A percentile compares a stretch with the other conserved stretches of the same genome.
Conservation (phyloP, 2,888 invertebrate species). For the Stenotaenia linearis region DNA sequence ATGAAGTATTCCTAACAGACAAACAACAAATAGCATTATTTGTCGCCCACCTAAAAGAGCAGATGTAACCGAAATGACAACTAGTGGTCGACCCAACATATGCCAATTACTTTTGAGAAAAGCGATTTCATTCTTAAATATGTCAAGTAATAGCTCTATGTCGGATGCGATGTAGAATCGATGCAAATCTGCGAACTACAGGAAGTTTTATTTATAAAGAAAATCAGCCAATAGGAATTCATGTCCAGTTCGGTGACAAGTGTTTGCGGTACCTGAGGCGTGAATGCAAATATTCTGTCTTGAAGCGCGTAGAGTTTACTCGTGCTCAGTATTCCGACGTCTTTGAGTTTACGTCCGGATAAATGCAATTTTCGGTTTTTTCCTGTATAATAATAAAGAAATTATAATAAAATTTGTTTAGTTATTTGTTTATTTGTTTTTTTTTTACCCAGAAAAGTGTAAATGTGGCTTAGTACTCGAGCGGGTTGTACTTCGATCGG, state of each 20-base stretch:
- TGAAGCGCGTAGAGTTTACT: conserved; percentile 95
- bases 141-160: conserved; percentile 95
- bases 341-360: conserved; percentile 89
- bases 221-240: no score
- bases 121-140: conserved; percentile 93
- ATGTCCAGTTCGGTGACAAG: no score
- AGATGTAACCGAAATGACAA: conserved; percentile 82
- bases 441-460: conserved; percentile 76
- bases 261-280: conserved; percentile 97
- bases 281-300: conserved; percentile 94
- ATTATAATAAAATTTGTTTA: no score
- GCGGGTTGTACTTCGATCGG: conserved; percentile 97
- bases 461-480: conserved; percentile 87
- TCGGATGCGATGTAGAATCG: conserved; percentile 98
- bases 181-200: conserved; percentile 92
- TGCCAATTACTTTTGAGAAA: conserved; percentile 98
- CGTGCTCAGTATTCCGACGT: conserved; percentile 95
- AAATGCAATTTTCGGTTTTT: conserved; percentile 87
- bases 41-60: conserved; percentile 84
- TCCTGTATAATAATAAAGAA: conserved; percentile 54
- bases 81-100: conserved; percentile 92
- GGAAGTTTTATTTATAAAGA: no score
- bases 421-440: no score
- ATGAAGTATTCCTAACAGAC: no score
- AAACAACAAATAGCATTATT: no score